These are phyloP conservation scores for Ariolimax columbianus DNA, from an alignment of 2,888 invertebrate species.

Conservation along the genomic window DNA sequence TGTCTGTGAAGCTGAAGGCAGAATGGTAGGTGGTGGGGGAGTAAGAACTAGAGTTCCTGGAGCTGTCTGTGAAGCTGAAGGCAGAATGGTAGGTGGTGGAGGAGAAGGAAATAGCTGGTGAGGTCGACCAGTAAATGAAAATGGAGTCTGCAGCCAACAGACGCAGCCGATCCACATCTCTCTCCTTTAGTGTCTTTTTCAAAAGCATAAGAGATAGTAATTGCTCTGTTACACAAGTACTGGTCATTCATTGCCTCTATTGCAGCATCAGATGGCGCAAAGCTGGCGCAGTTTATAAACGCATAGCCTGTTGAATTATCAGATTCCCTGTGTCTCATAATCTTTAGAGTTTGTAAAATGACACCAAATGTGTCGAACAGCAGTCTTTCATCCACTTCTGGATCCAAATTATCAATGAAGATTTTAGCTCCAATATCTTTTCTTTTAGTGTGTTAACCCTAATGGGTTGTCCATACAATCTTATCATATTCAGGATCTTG, in stretches of 20 bases:
- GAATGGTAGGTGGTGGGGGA: too few relatives aligned
- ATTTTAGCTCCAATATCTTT: constrained; percentile 99
- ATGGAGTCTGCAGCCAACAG: constrained; percentile 97
- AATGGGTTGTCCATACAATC: constrained; percentile 98
- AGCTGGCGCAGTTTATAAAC: constrained; percentile 99
- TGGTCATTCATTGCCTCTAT: constrained; percentile 99
- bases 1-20: too few relatives aligned
- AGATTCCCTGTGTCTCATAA: constrained; percentile 99
- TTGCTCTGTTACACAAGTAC: constrained; percentile 97
- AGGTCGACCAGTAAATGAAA: constrained; percentile 94
- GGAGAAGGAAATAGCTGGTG: constrained; percentile 97
- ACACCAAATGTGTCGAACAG: constrained; percentile 99
- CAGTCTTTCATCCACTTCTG: constrained; percentile 99
- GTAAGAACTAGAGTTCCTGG: constrained; percentile 84
- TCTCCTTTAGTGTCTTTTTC: constrained; percentile 99
- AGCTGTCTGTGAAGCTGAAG: constrained; percentile 61
- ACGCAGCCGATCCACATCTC: constrained; percentile 96
- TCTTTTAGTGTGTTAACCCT: constrained; percentile 98
- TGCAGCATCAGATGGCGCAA: constrained; percentile 98
- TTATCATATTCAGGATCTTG: constrained; percentile 99
- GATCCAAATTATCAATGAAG: constrained; percentile 98
- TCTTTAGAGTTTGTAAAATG: constrained; percentile 98
- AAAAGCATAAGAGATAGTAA: constrained; percentile 98
- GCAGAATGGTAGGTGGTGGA: constrained; percentile 83
- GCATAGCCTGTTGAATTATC: constrained; percentile 99